Percentiles rank a stretch among this genome's conserved stretches.
These are phyloP conservation scores for Haliclona indistincta DNA, from an alignment of 37 sponge, comb jelly and placozoan species.

Conservation along the genomic window DNA sequence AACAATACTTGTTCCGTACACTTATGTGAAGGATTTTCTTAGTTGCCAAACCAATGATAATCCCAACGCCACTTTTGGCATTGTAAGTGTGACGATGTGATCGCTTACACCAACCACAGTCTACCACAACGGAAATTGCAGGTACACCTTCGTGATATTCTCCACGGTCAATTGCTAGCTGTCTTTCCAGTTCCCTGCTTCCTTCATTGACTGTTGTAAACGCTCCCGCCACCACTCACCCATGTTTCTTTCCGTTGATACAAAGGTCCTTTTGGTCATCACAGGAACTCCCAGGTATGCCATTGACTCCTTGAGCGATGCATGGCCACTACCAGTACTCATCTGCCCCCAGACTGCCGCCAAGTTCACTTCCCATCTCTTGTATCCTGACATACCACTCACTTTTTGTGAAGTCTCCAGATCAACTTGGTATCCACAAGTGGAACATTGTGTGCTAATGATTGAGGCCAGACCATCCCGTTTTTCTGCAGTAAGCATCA, in stretches of 20 bases:
- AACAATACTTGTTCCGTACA: conserved; percentile 45
- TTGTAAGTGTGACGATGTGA: conserved; percentile 52
- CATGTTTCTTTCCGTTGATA: conserved; percentile 20
- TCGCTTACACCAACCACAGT: conserved; percentile 30
- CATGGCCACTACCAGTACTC: conserved; percentile 45
- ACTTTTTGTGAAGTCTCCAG: conserved; percentile 32
- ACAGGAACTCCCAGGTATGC: conserved; percentile 34
- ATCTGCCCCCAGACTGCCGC: conserved; percentile 64
- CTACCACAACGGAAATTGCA: conserved; percentile 28
- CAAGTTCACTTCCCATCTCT: conserved; percentile 32
- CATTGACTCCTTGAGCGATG: conserved; percentile 15
- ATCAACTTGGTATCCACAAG: neutral
- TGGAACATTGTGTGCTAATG: neutral
- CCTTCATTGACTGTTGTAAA: conserved; percentile 11
- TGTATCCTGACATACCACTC: conserved; percentile 1
- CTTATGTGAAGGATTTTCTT: conserved; percentile 40
- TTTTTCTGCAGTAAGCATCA: conserved; percentile 10
- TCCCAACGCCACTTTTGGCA: conserved; percentile 46
- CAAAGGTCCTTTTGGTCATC: conserved; percentile 39
- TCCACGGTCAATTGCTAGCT: conserved; percentile 8
- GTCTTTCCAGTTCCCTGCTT: conserved; percentile 21
- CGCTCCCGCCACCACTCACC: conserved; percentile 13
- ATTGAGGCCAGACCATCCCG: conserved; percentile 48
- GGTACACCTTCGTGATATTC: conserved; percentile 17
- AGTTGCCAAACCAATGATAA: conserved; percentile 43